These are phyloP conservation scores for Bubalus kerabau DNA, from an alignment of 2,113 vertebrate species.

Conservation along the genomic window DNA sequence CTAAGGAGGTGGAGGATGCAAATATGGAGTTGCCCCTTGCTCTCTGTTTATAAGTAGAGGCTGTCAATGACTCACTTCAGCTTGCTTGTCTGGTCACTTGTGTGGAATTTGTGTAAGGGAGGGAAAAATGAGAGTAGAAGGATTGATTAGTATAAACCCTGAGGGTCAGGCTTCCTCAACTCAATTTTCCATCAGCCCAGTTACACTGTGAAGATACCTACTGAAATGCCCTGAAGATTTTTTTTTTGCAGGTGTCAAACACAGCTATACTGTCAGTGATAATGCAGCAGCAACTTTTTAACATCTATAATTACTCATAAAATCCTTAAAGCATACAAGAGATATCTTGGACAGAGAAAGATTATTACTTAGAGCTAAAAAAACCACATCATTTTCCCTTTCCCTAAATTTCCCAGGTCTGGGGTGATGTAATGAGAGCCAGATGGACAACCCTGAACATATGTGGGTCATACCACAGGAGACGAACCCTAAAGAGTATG, in stretches of 20 bases:
- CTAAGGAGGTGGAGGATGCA: fast-evolving
- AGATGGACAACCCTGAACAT: too few relatives aligned
- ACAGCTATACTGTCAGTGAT: not conserved
- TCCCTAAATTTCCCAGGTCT: not conserved
- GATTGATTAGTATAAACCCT: not conserved
- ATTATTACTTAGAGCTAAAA: not conserved
- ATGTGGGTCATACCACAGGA: not conserved
- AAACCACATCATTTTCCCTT: not conserved
- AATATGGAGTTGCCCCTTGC: not conserved
- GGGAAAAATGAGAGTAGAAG: not conserved
- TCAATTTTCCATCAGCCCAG: not conserved
- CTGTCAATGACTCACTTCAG: not conserved
- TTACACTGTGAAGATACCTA: not conserved
- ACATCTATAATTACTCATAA: not conserved
- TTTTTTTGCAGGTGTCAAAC: not conserved
- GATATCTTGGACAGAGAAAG: not conserved
- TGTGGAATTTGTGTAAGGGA: fast-evolving
- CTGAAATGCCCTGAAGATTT: not conserved
- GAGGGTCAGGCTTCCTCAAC: not conserved
- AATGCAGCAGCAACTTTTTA: not conserved
- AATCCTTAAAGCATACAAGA: not conserved
- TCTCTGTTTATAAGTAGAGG: not conserved
- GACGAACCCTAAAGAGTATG: not conserved
- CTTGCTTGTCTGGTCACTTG: not conserved
- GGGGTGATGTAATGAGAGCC: not conserved